Evolutionary conservation across 2,113 vertebrate genomes (phyloP).

Genomic region (Trematomus loennbergii): DNA sequence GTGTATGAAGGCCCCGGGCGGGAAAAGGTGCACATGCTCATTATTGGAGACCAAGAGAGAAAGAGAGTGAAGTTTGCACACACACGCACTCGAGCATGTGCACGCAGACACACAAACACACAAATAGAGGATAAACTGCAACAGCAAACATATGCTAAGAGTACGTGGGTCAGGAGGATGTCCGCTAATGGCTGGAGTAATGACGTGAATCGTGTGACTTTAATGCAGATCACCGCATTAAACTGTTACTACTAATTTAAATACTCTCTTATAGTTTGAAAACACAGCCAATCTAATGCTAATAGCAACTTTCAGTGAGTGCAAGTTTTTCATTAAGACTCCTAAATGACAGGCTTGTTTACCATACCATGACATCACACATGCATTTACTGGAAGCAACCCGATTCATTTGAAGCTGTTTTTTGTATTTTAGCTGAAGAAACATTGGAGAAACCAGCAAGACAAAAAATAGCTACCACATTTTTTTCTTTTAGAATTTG

Average conservation of each 20-base stretch:
- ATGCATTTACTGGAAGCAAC: neutral
- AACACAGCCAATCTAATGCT: constrained; percentile 2
- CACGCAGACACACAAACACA: constrained; percentile 15
- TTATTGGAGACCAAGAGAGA: constrained; percentile 96
- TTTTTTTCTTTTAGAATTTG: no score
- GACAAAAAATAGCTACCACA: no score
- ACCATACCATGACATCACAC: neutral
- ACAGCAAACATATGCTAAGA: constrained; percentile 44
- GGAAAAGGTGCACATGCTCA: constrained; percentile 98
- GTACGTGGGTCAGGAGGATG: constrained; percentile 46
- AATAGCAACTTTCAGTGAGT: neutral
- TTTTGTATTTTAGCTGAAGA: neutral
- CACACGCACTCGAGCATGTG: constrained; percentile 67
- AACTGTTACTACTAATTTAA: neutral
- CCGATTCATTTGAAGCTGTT: neutral
- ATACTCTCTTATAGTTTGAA: neutral
- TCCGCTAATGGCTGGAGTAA: constrained; percentile 32
- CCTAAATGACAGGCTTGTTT: neutral
- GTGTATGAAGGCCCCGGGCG: constrained; percentile 99
- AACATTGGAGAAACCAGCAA: no score
- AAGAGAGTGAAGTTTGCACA: constrained; percentile 81
- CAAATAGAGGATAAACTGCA: constrained; percentile 81
- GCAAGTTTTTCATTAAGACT: neutral
- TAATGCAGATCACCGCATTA: constrained; percentile 24
- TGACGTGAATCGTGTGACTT: constrained; percentile 18